Base-by-base conservation (phyloP, 2,888 invertebrate genomes). In the Neoascia interrupta region DNA sequence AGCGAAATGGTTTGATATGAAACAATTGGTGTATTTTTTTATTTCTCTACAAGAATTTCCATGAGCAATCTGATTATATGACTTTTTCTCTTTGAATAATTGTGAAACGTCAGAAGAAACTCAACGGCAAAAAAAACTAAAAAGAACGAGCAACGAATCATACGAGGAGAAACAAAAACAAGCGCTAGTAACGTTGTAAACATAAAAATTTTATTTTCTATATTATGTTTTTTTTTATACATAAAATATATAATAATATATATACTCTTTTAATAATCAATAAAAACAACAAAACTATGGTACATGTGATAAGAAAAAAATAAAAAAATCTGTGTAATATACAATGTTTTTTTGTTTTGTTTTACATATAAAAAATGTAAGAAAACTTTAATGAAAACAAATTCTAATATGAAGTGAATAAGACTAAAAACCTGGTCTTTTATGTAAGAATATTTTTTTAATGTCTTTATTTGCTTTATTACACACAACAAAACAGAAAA, bases 191-290 rank as follows among this genome's bases (percentile, higher is more conserved):
- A 72, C 76, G 54, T 72, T 75, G 54, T 69, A 75, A 80, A 81
- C 61, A 75, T 81, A 58, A 45, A 74, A 75, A 69, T 81, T 75
- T 81, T 68, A n/a, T 80, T 80, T 80, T 75, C 63, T 74, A 51
- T 58, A 64, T 74, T 69, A 49, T 63, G 56, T 37, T 60, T 64
- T 73, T 61, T 41, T 64, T 61, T 66, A 73, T 66, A 68, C 61
- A 73, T 68, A 66, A 53, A 63, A 74, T 60, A 74, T 74, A 74
- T 61, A 70, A 68, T n/a, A n/a, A n/a, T 69, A 60, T 37, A 69
- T 51, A 56, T 61, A 69, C 61, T 79, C 54, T 61, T 43, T 47
- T 73, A 39, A 61, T 39, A 73, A 63, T 72, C 66, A 63, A 80
- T 63, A 69, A 75, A 69, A 81, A 75, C 63, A 81, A 81, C 69